Evolutionary conservation across 2,888 invertebrate genomes (phyloP), one percentile per base, ranked within the genome.

Genomic region (Hyppa rectilinea): DNA sequence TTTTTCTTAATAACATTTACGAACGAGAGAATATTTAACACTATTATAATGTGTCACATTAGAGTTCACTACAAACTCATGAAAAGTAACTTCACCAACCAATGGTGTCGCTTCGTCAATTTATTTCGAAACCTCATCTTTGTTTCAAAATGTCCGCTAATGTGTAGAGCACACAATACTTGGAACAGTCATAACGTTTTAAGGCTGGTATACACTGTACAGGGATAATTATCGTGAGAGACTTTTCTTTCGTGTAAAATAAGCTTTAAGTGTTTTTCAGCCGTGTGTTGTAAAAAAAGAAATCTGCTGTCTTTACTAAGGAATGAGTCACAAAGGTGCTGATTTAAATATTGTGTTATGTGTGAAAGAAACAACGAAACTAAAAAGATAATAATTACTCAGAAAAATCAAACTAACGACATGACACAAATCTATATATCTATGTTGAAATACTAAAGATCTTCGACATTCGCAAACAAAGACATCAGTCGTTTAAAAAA

Each of bases 111-210:
- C 84, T 79, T 77, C 72, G 80, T 74, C 73, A 71, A 84, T 84
- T 89, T 83, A 85, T 89, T 83, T 89, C 82, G 87, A 84, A 87
- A 89, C 71, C 63, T 40, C 79, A 72, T 68, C 84, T 88, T 88
- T 88, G 88, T 89, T 88, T 86, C 86, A 84, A 87, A 84, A 89
- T 55, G 66, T 40, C 53, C 40, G 85, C 71, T 87, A 87, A 87
- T 84, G 47, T 12, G 63, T 59, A 69, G 59, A 34, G 50, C 72
- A 87, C 79, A 88, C 85, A 81, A 47, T 65, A 65, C 77, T 80
- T 71, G 68, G 67, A 71, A 76, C 58, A 69, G 63, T 75, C 75
- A 71, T 74, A 69, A 76, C 69, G 40, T 71, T 77, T 82, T 61
- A 78, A 75, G 75, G 68, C 70, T 52, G 56, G n/a, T 64, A n/a